Base-by-base conservation (phyloP, 2,113 vertebrate genomes). In the Corythoichthys haematopterus region DNA sequence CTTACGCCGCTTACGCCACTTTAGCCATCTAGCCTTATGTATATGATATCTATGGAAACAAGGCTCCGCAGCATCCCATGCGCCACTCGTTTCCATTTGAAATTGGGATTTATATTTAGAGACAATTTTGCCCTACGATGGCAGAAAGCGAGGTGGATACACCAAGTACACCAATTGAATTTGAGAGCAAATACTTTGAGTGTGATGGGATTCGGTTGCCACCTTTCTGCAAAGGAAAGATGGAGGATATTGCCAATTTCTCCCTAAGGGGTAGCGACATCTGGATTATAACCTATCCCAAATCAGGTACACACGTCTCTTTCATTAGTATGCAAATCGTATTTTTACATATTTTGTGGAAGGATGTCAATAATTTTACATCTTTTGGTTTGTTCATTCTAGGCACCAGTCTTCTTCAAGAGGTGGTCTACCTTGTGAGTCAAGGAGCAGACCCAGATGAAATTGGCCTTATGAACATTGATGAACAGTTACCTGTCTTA, bases 131-230 rank as follows among this genome's bases (percentile, higher is more conserved):
- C 46, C 65, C 61, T 68, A 93, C 85, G 84, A 98, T 98, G 96
- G 96, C 96, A 74, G 96, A 97, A 85, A 97, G 95, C 91, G 96
- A 98, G 80, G 95, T 93, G 75, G 94, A 96, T 87, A 97, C 96
- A 78, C 96, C 96, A 78, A 93, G 96, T 92, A 98, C 96, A 37
- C 96, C 96, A 6, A 94, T 95, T 37, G 96, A 98, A 90, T 98
- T 96, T 80, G 96, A 98, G 88, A 98, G 96, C 93, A 97, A 95
- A 88, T 98, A 98, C 87, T 98, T 97, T 83, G 96, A 98, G 84
- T 94, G 95, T 89, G 92, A 97, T 80, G 95, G 96, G 75, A 95
- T 98, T 84, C 93, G 96, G 79, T 93, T 98, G 80, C 96, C 96
- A 84, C 96, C 96, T 85, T 98, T 98, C 91, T 98, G 96, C 92